Evolutionary conservation across 1,140 invertebrate genomes (phyloP).

Genomic region (Polypedilum pembai): DNA sequence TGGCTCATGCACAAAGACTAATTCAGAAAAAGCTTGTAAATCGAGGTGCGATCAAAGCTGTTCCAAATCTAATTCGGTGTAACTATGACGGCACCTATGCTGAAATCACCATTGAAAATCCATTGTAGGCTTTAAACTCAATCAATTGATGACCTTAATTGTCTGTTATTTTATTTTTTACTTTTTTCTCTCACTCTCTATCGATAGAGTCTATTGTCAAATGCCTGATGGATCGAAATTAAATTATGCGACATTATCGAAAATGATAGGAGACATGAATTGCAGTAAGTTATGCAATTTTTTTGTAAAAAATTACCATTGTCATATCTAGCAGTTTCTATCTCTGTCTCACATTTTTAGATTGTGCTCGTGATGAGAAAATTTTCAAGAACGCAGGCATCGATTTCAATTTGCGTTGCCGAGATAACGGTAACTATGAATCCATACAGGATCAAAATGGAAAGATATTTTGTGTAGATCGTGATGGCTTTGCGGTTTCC

Average conservation of each 20-base stretch:
- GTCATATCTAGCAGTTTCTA: background rate
- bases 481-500: slow-evolving; percentile 45
- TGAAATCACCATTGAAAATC: slow-evolving; percentile 45
- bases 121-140: slow-evolving; percentile 43
- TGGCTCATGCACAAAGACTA: slow-evolving; percentile 43
- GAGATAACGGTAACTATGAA: slow-evolving; percentile 48
- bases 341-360: slow-evolving; percentile 39
- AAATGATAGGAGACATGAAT: slow-evolving; percentile 42
- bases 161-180: background rate
- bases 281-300: slow-evolving; percentile 47
- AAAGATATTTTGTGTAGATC: slow-evolving; percentile 47
- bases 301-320: background rate
- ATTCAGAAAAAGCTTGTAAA: slow-evolving; percentile 45
- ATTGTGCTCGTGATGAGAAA: slow-evolving; percentile 48
- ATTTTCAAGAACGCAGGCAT: slow-evolving; percentile 45
- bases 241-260: slow-evolving; percentile 20
- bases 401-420: slow-evolving; percentile 43
- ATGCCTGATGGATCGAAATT: slow-evolving; percentile 35
- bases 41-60: slow-evolving; percentile 47
- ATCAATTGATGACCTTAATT: slow-evolving; percentile 7
- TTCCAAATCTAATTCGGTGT: slow-evolving; percentile 45
- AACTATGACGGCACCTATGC: slow-evolving; percentile 54
- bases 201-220: slow-evolving; percentile 39
- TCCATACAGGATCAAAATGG: slow-evolving; percentile 43
- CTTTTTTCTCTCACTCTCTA: background rate